phyloP scores from a whole-genome alignment of 2,888 invertebrate genomes.

The Hoplodrina blanda region DNA sequence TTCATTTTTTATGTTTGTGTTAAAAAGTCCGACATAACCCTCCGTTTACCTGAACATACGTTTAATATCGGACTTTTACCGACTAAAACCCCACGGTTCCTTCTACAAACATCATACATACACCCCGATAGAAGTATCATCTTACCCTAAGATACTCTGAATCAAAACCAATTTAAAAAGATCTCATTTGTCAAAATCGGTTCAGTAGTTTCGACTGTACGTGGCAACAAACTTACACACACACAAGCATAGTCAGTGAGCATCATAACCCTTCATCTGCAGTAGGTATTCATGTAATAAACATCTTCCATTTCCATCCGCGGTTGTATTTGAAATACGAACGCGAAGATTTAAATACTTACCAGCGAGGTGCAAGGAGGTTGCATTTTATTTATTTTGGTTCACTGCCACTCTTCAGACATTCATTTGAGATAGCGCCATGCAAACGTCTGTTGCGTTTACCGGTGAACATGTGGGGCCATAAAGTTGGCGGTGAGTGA shows the following conservation, averaged over 20 bases:
- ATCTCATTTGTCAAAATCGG: too few species aligned
- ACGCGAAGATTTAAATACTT: conserved; percentile 44
- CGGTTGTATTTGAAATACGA: conserved; percentile 24
- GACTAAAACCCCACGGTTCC: too few species aligned
- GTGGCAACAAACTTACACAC: too few species aligned
- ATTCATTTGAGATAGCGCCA: conserved; percentile 80
- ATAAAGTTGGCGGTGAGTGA: background rate
- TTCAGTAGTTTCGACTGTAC: too few species aligned
- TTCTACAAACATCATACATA: too few species aligned
- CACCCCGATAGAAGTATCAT: too few species aligned
- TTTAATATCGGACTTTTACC: too few species aligned
- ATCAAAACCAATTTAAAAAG: too few species aligned
- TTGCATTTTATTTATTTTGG: conserved; percentile 71
- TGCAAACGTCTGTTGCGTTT: conserved; percentile 71
- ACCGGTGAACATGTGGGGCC: conserved; percentile 50
- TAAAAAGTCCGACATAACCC: too few species aligned
- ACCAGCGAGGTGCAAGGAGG: conserved; percentile 18
- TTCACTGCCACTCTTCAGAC: conserved; percentile 63
- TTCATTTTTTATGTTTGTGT: too few species aligned
- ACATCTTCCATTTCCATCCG: conserved; percentile 9
- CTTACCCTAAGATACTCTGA: too few species aligned
- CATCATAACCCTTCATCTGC: conserved; percentile 10
- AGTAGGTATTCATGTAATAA: background rate
- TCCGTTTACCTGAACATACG: too few species aligned
- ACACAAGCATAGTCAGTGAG: background rate